Evolutionary conservation across 2,888 invertebrate genomes (phyloP).

Genomic region (Brachyopa scutellaris): DNA sequence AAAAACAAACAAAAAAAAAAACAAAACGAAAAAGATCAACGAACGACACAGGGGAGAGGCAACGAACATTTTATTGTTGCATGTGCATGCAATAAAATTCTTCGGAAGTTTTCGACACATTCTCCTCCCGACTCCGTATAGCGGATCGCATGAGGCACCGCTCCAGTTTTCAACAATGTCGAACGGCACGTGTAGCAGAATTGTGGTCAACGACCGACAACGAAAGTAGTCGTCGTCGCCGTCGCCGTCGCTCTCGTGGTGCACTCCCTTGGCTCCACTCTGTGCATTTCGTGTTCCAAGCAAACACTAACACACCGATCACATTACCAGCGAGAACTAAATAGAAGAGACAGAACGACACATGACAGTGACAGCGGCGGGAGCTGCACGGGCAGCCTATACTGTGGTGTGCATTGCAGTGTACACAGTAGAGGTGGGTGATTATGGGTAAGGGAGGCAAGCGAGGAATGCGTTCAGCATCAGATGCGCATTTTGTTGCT

Average conservation of each 20-base stretch:
- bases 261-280: slow-evolving; percentile 48
- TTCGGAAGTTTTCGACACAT: slow-evolving; percentile 55
- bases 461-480: slow-evolving; percentile 11
- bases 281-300: slow-evolving; percentile 36
- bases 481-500: slow-evolving; percentile 9
- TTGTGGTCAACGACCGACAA: too few species aligned
- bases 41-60: slow-evolving; percentile 62
- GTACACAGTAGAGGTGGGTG: not conserved
- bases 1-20: slow-evolving; percentile 24
- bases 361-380: not conserved
- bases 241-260: slow-evolving; percentile 23
- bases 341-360: not conserved
- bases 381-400: slow-evolving; percentile 40
- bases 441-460: not conserved
- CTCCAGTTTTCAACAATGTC: slow-evolving; percentile 57
- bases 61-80: slow-evolving; percentile 72
- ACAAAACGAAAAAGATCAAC: slow-evolving; percentile 61
- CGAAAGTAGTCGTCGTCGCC: too few species aligned
- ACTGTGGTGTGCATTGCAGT: slow-evolving; percentile 46
- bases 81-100: slow-evolving; percentile 72
- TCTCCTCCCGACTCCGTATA: slow-evolving; percentile 26
- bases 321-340: slow-evolving; percentile 27
- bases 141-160: slow-evolving; percentile 54
- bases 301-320: slow-evolving; percentile 39
- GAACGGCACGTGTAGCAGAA: slow-evolving; percentile 68